phyloP scores from a whole-genome alignment of 2,797 vertebrate species.

The Melanotaenia maccullochi region DNA sequence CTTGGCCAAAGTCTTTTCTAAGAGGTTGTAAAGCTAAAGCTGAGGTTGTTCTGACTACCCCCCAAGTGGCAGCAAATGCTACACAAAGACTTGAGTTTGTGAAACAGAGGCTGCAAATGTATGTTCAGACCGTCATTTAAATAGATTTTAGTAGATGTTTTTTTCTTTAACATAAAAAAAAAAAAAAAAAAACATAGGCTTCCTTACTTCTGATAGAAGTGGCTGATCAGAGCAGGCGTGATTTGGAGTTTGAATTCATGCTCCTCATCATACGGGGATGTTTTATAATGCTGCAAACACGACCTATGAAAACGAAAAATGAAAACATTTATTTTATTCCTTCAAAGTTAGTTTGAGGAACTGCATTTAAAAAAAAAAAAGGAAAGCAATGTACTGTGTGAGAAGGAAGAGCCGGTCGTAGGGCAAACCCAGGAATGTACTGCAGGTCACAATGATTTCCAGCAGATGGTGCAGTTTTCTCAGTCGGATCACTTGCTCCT shows the following conservation, averaged over 20 bases:
- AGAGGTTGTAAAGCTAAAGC: too few relatives aligned
- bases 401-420: slow-evolving; percentile 92
- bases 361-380: neutral
- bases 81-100: neutral
- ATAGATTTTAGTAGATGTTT: neutral
- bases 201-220: slow-evolving; percentile 91
- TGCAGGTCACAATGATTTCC: slow-evolving; percentile 90
- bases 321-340: neutral
- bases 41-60: neutral
- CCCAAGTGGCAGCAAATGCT: neutral
- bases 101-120: neutral
- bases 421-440: slow-evolving; percentile 88
- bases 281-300: slow-evolving; percentile 93
- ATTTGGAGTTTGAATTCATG: slow-evolving; percentile 91
- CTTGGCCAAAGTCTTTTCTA: neutral
- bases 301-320: slow-evolving; percentile 75
- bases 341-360: neutral
- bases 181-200: neutral
- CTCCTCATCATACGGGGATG: slow-evolving; percentile 88
- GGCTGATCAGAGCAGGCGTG: slow-evolving; percentile 87
- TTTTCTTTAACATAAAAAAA: neutral
- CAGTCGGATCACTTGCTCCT: slow-evolving; percentile 90
- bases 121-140: neutral
- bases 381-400: slow-evolving; percentile 85
- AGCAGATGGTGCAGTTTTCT: slow-evolving; percentile 96